Conservation (phyloP, 2,797 vertebrate species). For the Sandelia bainsii region DNA sequence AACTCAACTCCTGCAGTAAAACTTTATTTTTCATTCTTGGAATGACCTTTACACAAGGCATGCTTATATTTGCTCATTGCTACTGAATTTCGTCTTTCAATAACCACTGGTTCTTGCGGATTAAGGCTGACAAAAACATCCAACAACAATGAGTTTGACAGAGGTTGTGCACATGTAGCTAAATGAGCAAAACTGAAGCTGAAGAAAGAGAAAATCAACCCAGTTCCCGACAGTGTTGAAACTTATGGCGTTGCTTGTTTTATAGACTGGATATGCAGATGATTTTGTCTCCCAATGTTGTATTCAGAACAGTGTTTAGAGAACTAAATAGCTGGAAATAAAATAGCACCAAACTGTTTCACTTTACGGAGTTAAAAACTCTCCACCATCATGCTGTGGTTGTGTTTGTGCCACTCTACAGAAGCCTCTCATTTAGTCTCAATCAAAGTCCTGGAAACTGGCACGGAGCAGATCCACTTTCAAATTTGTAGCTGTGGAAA, state of each 20-base stretch:
- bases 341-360: constrained; percentile 5
- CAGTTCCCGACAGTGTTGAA: neutral
- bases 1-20: neutral
- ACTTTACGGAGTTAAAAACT: constrained; percentile 2
- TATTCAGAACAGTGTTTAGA: constrained; percentile 10
- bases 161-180: no score
- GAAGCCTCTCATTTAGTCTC: constrained; percentile 70
- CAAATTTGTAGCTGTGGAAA: constrained; percentile 74
- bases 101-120: neutral
- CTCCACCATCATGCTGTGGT: constrained; percentile 21
- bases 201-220: neutral
- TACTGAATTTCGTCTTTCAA: neutral
- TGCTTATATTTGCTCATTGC: neutral
- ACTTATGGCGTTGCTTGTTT: neutral
- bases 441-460: constrained; percentile 70
- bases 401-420: constrained; percentile 51
- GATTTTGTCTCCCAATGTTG: neutral
- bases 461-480: constrained; percentile 58
- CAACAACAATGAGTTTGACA: no score
- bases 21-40: neutral
- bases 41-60: neutral
- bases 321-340: constrained; percentile 10
- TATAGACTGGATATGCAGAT: neutral
- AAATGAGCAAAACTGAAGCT: no score
- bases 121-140: no score